These are phyloP conservation scores for Otolemur crassicaudatus DNA, from an alignment of 2,797 vertebrate species.

Conservation along the genomic window DNA sequence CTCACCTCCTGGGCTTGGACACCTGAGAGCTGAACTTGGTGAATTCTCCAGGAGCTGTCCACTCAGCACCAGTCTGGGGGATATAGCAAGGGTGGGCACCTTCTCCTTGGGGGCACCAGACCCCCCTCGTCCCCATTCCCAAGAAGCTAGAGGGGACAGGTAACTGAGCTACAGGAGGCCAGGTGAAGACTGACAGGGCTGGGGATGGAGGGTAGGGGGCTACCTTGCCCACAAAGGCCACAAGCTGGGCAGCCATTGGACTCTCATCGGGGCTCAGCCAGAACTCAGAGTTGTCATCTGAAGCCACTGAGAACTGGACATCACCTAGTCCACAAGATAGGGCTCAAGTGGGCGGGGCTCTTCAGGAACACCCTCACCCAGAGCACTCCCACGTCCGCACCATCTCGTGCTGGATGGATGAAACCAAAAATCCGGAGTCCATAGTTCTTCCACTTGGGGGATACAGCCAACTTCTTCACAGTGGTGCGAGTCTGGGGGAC, in stretches of 20 bases:
- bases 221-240: constrained; percentile 96
- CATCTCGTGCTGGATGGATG: constrained; percentile 97
- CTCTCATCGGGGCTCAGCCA: constrained; percentile 97
- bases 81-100: background rate
- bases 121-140: background rate
- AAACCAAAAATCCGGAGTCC: constrained; percentile 97
- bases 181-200: fast-evolving
- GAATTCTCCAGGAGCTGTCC: constrained; percentile 98
- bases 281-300: constrained; percentile 98
- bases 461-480: constrained; percentile 96
- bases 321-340: constrained; percentile 90
- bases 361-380: constrained; percentile 82
- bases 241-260: constrained; percentile 93
- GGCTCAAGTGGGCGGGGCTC: background rate
- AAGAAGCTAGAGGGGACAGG: background rate
- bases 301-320: constrained; percentile 98
- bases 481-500: constrained; percentile 93
- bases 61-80: constrained; percentile 95
- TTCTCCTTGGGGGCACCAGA: background rate
- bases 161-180: background rate
- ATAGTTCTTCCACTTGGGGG: constrained; percentile 99
- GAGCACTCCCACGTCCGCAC: constrained; percentile 84
- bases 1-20: constrained; percentile 97
- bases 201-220: fast-evolving
- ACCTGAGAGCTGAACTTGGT: constrained; percentile 98